Base-by-base conservation (phyloP, 2,797 vertebrate genomes). In the Scomberomorus guttatus region DNA sequence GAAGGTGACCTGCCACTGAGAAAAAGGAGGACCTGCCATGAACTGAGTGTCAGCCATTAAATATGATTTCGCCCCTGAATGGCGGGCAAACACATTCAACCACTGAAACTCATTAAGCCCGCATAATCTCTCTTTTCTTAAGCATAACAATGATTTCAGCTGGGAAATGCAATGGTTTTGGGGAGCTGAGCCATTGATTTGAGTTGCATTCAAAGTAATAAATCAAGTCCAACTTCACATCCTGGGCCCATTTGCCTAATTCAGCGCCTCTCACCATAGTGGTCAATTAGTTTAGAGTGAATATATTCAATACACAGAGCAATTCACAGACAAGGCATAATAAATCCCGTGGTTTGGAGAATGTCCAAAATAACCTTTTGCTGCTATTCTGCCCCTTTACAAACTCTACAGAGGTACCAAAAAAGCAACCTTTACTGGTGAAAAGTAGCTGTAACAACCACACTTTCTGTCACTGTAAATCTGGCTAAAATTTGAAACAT, bases 161-260 rank as follows among this genome's bases (percentile, higher is more conserved):
- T 93, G 94, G 91, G 93, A 95, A 95, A 94, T 91, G 93, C 92
- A 87, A 89, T 92, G 94, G 90, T 95, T 95, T 95, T 94, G 92
- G 91, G 85, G 90, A 92, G 89, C 92, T 71, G 65, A 87, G 90
- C 93, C 94, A 95, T 95, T 96, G 95, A 96, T 96, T 95, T 94
- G 93, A 94, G 87, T 94, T 88, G 94, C 93, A 95, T 96, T 96
- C 93, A 96, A 90, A 95, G 95, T 93, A 96, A 96, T 96, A 96
- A 96, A 96, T 96, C 95, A 96, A 96, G 94, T 96, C 94, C 93
- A 95, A 94, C 95, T 94, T 95, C 95, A 94, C 94, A 94, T 95
- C 93, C 92, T 89, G 87, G 85, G 90, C 93, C 94, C 92, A 94
- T 95, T 95, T 95, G 94, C 93, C 94, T 95, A 96, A 95, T 96